Percentiles rank a stretch among this genome's conserved stretches.
Conservation (phyloP, 2,113 vertebrate species). For the Corythornis cristatus region DNA sequence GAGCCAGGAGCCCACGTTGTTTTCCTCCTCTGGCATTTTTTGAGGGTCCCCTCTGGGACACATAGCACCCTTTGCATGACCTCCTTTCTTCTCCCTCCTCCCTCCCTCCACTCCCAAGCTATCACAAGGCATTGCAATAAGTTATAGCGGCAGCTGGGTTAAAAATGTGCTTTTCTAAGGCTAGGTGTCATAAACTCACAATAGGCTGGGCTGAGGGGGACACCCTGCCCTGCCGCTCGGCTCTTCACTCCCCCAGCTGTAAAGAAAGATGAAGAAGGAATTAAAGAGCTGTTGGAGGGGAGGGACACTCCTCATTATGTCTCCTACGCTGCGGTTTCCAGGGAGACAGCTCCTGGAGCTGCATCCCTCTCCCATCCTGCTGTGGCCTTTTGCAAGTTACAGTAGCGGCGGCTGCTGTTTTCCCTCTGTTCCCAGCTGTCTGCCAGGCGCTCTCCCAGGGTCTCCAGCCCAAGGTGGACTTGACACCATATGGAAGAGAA, state of each 20-base stretch:
- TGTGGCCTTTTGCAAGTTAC: conserved; percentile 52
- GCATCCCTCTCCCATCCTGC: conserved; percentile 55
- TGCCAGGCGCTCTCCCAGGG: conserved; percentile 72
- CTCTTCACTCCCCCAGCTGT: background rate
- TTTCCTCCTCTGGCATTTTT: background rate
- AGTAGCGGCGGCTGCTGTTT: conserved; percentile 59
- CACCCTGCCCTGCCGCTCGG: background rate
- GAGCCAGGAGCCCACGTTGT: background rate
- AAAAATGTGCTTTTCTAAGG: background rate
- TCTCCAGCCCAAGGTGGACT: conserved; percentile 68
- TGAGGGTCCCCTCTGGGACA: background rate
- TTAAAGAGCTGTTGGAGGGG: background rate
- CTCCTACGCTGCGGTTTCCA: conserved; percentile 64
- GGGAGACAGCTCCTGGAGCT: conserved; percentile 56
- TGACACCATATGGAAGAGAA: conserved; percentile 81
- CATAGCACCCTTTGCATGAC: background rate
- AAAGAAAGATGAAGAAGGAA: background rate
- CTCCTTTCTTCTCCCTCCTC: background rate
- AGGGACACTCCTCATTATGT: background rate
- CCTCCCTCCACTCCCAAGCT: background rate
- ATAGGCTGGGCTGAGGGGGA: background rate
- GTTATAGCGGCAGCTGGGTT: conserved; percentile 33
- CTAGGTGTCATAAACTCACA: conserved; percentile 24
- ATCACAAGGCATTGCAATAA: background rate
- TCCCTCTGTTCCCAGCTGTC: conserved; percentile 82